phyloP scores from a whole-genome alignment of 2,113 vertebrate species.

The Notiomystis cincta region DNA sequence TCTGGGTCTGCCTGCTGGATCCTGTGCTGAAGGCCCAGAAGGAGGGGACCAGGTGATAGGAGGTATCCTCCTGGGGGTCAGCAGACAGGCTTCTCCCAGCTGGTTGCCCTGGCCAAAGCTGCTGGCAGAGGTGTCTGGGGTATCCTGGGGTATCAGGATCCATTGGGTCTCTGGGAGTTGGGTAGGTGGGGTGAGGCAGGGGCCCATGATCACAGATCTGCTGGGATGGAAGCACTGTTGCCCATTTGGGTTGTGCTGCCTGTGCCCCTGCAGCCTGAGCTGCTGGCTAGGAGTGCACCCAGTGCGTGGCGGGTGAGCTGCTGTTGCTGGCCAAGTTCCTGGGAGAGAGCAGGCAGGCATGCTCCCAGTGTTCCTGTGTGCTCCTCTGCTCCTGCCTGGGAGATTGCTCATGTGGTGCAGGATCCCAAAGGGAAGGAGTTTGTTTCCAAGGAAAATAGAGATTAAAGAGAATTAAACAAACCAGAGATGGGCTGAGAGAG shows the following conservation, averaged over 20 bases:
- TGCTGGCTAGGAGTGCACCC: neutral
- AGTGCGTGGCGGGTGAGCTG: fast-evolving
- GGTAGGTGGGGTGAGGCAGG: neutral
- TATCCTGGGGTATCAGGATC: neutral
- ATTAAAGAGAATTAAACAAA: constrained; percentile 62
- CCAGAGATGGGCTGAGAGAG: neutral
- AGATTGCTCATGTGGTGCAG: fast-evolving
- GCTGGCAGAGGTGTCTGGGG: neutral
- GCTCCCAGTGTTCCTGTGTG: fast-evolving
- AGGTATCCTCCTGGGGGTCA: neutral
- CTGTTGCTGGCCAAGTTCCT: neutral
- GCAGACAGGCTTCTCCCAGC: neutral
- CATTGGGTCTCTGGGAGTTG: neutral
- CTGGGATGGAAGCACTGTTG: neutral
- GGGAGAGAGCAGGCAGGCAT: neutral
- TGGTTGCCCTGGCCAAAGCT: neutral
- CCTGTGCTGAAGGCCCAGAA: neutral
- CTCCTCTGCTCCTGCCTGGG: neutral
- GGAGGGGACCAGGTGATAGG: neutral
- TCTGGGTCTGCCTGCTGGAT: neutral
- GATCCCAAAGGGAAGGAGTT: neutral
- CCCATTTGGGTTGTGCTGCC: neutral
- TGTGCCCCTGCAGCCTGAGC: neutral
- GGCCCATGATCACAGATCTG: neutral
- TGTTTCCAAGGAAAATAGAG: constrained; percentile 16